These are phyloP conservation scores for Crenichthys baileyi DNA, from an alignment of 2,797 vertebrate genomes.

Conservation along the genomic window DNA sequence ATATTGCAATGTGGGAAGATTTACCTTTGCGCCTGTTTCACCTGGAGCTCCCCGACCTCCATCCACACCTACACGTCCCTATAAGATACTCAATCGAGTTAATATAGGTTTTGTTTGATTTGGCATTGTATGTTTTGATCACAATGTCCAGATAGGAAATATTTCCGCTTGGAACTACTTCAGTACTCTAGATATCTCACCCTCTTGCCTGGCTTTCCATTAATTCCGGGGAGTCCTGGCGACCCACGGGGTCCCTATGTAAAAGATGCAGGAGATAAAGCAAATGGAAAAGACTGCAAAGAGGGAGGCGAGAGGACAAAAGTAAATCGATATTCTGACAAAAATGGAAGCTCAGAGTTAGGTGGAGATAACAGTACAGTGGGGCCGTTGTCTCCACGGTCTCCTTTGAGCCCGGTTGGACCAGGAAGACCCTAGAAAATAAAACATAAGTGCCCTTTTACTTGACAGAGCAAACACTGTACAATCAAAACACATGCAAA, in stretches of 20 bases:
- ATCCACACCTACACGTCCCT: constrained; percentile 88
- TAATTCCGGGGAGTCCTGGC: constrained; percentile 80
- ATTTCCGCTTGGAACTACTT: constrained; percentile 9
- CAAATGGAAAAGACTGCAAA: constrained; percentile 28
- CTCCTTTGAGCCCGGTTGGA: constrained; percentile 83
- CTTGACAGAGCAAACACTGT: background rate
- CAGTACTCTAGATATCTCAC: constrained; percentile 73
- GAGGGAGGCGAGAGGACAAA: constrained; percentile 31
- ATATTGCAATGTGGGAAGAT: constrained; percentile 28
- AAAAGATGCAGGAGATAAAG: constrained; percentile 16
- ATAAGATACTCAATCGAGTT: constrained; percentile 37
- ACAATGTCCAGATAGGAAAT: constrained; percentile 13
- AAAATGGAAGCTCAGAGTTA: constrained; percentile 5
- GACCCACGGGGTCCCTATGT: constrained; percentile 85
- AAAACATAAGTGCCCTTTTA: constrained; percentile 9
- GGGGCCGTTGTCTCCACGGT: constrained; percentile 68
- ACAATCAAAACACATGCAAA: constrained; percentile 6
- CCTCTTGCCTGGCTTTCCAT: constrained; percentile 86
- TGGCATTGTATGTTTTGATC: constrained; percentile 20
- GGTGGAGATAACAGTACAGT: constrained; percentile 57
- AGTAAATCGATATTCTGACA: constrained; percentile 31
- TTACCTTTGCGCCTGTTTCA: constrained; percentile 89
- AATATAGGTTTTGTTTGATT: constrained; percentile 17
- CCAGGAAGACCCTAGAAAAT: constrained; percentile 81
- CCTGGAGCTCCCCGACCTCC: constrained; percentile 90